phyloP scores from a whole-genome alignment of 2,888 invertebrate genomes.

The Venustoraphidia nigricollis region DNA sequence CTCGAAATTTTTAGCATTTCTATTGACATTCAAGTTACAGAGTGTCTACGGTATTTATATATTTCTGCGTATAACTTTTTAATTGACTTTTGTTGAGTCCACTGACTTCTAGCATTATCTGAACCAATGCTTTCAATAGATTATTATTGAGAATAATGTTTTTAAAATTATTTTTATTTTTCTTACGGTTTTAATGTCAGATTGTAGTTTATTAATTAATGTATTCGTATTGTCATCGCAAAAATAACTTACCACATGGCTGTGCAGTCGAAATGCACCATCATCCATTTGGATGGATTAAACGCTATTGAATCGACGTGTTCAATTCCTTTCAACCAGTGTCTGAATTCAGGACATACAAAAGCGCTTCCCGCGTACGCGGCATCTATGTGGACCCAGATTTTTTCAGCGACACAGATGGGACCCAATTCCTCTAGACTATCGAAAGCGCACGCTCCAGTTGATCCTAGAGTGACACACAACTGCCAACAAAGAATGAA shows the following conservation, averaged over 20 bases:
- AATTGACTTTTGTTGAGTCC: too few relatives aligned
- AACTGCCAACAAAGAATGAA: constrained; percentile 39
- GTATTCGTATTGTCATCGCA: not conserved
- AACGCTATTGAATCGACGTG: constrained; percentile 90
- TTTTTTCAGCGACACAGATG: constrained; percentile 57
- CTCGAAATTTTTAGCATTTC: too few relatives aligned
- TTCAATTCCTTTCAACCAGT: constrained; percentile 83
- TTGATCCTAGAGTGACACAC: constrained; percentile 90
- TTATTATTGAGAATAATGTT: too few relatives aligned
- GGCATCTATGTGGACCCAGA: constrained; percentile 96
- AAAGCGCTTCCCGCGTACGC: constrained; percentile 96
- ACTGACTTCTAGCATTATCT: too few relatives aligned
- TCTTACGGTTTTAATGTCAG: not conserved
- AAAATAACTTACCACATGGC: constrained; percentile 75
- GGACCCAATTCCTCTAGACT: constrained; percentile 55
- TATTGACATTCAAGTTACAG: too few relatives aligned
- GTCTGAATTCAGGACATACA: constrained; percentile 88
- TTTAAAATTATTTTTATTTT: too few relatives aligned
- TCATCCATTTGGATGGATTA: constrained; percentile 97
- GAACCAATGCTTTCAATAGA: too few relatives aligned
- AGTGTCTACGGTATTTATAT: too few relatives aligned
- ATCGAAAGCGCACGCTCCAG: constrained; percentile 94
- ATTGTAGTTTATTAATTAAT: not conserved
- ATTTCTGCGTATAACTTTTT: too few relatives aligned
- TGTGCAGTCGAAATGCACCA: constrained; percentile 98